These are phyloP conservation scores for Pomatostomus ruficeps DNA, from an alignment of 2,113 vertebrate species.

Conservation along the genomic window DNA sequence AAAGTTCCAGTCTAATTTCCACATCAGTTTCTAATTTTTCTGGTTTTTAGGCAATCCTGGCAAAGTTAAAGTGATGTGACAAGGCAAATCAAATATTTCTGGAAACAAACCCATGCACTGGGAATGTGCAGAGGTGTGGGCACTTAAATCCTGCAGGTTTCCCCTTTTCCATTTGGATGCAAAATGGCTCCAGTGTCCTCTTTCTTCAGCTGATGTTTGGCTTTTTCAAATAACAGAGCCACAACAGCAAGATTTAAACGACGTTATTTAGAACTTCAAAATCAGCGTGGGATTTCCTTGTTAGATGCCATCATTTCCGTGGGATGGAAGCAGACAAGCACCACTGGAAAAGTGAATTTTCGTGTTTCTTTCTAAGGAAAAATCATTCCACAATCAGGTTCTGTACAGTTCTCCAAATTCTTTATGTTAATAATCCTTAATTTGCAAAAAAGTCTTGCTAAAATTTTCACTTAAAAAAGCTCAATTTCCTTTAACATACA, in stretches of 20 bases:
- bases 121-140: neutral
- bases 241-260: neutral
- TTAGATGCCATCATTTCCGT: neutral
- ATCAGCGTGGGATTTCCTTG: neutral
- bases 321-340: neutral
- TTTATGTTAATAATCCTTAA: neutral
- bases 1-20: neutral
- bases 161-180: neutral
- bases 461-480: neutral
- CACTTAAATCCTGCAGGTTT: neutral
- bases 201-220: neutral
- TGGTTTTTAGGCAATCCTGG: neutral
- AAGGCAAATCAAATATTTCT: neutral
- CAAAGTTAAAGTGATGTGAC: neutral
- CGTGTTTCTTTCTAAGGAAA: neutral
- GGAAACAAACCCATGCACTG: neutral
- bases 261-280: neutral
- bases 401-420: neutral
- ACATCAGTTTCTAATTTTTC: neutral
- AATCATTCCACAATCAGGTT: neutral
- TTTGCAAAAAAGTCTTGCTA: neutral
- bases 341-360: neutral
- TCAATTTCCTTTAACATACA: neutral
- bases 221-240: neutral
- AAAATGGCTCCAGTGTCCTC: neutral